These are phyloP conservation scores for Scaptomyza reducta DNA, from an alignment of 2,888 invertebrate species.

Conservation along the genomic window DNA sequence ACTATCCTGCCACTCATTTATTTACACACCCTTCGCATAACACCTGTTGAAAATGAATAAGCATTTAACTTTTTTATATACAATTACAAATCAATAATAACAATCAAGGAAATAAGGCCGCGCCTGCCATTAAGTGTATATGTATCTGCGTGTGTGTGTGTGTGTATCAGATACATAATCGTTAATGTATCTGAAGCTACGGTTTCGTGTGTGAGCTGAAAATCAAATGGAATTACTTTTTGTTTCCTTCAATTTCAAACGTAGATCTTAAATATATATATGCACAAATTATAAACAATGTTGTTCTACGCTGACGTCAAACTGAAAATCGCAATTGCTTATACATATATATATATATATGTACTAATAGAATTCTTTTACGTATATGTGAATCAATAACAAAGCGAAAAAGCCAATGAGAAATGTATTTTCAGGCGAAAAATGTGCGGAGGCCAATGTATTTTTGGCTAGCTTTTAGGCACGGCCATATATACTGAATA, in stretches of 20 bases:
- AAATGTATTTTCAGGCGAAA: constrained; percentile 53
- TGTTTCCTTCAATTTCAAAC: constrained; percentile 28
- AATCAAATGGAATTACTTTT: constrained; percentile 15
- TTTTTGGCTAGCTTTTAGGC: constrained; percentile 60
- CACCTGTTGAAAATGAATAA: constrained; percentile 54
- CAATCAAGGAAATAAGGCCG: constrained; percentile 61
- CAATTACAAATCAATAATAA: constrained; percentile 58
- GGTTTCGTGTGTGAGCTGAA: constrained; percentile 32
- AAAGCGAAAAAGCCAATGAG: constrained; percentile 36
- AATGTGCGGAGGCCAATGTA: constrained; percentile 56
- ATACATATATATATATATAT: neutral
- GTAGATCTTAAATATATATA: neutral
- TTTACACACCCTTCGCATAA: neutral
- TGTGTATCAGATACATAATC: constrained; percentile 3
- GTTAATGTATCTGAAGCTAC: constrained; percentile 18
- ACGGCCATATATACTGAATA: constrained; percentile 19
- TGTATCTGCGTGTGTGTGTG: too few species aligned
- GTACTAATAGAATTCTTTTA: constrained; percentile 5
- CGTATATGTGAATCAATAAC: constrained; percentile 48
- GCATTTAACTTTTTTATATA: constrained; percentile 27
- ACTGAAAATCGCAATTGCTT: constrained; percentile 25
- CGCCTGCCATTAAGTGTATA: constrained; percentile 12
- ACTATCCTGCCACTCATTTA: neutral
- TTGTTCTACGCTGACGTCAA: constrained; percentile 52
- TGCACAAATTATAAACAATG: constrained; percentile 41